Evolutionary conservation across 2,888 invertebrate species (phyloP), one percentile per base, ranked within the genome.

Genomic region (Agonopterix subpropinquella): DNA sequence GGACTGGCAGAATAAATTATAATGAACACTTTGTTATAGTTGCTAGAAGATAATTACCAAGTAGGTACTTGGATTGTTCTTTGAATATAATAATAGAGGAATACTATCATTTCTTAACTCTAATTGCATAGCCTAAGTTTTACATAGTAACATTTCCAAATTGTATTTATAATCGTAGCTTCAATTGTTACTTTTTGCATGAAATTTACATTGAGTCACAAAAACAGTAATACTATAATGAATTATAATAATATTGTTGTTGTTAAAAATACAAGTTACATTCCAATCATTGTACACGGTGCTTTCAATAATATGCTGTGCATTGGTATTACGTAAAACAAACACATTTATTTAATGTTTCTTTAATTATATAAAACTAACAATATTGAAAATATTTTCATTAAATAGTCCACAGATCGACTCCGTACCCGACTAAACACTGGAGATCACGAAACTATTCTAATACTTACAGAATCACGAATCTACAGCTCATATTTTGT

Each of bases 401-500:
- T 28, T 28, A 28, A 2, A 47, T 44, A 56, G 63, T 71, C 64
- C 65, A 70, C 71, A 77, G 77, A 77, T 77, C 76, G 66, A 72
- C 69, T 77, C 73, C 69, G 73, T 65, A 63, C 66, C 69, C 74
- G 70, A 77, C 77, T 75, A 74, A 68, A 72, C 65, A 71, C 67
- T 73, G 81, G 86, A 86, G 86, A 86, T 86, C 86, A 86, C 77
- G 60, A 76, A 70, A 71, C 77, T 86, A 85, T 73, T 68, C 77
- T 85, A 85, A 75, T 72, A 75, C 77, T 77, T 77, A 80, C 66
- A 68, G 54, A 53, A 58, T 59, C 60, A 60, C 54, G 47, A 49
- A 47, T 41, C 45, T 49, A 52, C 49, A 52, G 44, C 41, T 47
- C 18, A 43, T 18, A 46, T 41, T 47, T 11, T 36, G 13, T 35